phyloP scores from a whole-genome alignment of 2,888 invertebrate genomes.

The Drepanosiphum platanoidis region DNA sequence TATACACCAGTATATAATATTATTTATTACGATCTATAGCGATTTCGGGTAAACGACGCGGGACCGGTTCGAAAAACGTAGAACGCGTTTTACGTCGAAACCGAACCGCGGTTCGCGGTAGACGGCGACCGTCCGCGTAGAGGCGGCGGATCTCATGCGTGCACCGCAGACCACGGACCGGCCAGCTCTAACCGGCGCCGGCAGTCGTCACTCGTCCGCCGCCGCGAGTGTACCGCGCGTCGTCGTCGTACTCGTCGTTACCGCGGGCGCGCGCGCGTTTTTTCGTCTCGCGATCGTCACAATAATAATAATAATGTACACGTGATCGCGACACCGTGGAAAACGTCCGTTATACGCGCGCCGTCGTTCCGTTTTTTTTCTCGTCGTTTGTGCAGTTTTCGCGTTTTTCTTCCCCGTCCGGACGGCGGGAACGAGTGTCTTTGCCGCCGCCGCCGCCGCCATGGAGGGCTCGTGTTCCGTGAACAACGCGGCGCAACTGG shows the following conservation, averaged over 20 bases:
- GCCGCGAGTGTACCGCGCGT: not conserved
- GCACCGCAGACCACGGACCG: not conserved
- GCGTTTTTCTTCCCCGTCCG: not conserved
- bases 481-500: conserved; percentile 29
- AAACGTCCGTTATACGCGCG: not conserved
- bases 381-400: not conserved
- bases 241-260: not conserved
- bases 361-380: not conserved
- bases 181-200: not conserved
- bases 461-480: conserved; percentile 44
- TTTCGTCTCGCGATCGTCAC: not conserved
- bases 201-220: not conserved
- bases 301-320: not conserved
- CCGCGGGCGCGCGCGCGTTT: not conserved
- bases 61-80: too few relatives aligned
- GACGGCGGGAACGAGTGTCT: conserved; percentile 42
- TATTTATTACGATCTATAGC: too few relatives aligned
- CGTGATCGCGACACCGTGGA: too few relatives aligned
- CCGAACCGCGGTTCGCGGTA: conserved; percentile 2
- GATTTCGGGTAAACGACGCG: too few relatives aligned
- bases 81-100: too few relatives aligned
- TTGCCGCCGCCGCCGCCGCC: conserved; percentile 8
- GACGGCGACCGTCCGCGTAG: not conserved
- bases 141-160: not conserved
- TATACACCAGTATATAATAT: too few relatives aligned